Conservation (phyloP, 1,140 invertebrate species). For the Megalonaias nervosa region DNA sequence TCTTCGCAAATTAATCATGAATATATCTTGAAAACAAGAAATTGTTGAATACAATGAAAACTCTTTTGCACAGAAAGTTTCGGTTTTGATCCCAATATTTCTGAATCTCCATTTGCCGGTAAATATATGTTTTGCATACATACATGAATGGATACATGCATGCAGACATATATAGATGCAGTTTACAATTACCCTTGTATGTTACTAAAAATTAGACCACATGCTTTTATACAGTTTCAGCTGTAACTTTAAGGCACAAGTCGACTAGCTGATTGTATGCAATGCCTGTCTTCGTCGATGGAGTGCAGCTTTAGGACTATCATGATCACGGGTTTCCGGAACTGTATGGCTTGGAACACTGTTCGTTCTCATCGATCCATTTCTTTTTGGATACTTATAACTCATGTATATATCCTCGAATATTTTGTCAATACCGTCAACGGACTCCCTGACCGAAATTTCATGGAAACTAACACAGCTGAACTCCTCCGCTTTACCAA, state of each 20-base stretch:
- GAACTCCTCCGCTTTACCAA: constrained; percentile 79
- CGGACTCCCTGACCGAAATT: constrained; percentile 85
- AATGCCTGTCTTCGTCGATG: constrained; percentile 31
- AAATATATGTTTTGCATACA: neutral
- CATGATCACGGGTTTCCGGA: neutral
- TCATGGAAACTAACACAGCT: constrained; percentile 87
- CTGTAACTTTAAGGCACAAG: neutral
- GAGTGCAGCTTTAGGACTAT: neutral
- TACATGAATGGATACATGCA: neutral
- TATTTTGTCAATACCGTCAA: constrained; percentile 72
- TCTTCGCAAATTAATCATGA: neutral
- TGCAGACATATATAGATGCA: neutral
- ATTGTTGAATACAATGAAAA: neutral
- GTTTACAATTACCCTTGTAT: neutral
- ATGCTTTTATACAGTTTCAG: neutral
- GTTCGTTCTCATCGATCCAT: constrained; percentile 21
- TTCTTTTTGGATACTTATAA: constrained; percentile 31
- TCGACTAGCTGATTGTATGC: constrained; percentile 36
- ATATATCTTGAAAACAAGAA: neutral
- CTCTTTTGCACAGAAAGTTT: neutral
- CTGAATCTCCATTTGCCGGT: neutral
- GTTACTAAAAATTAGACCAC: neutral
- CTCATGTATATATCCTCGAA: constrained; percentile 55
- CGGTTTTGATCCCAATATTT: too few species aligned
- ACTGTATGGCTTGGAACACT: constrained; percentile 14